These are phyloP conservation scores for Eciton burchellii DNA, from an alignment of 1,140 invertebrate genomes.

Conservation along the genomic window DNA sequence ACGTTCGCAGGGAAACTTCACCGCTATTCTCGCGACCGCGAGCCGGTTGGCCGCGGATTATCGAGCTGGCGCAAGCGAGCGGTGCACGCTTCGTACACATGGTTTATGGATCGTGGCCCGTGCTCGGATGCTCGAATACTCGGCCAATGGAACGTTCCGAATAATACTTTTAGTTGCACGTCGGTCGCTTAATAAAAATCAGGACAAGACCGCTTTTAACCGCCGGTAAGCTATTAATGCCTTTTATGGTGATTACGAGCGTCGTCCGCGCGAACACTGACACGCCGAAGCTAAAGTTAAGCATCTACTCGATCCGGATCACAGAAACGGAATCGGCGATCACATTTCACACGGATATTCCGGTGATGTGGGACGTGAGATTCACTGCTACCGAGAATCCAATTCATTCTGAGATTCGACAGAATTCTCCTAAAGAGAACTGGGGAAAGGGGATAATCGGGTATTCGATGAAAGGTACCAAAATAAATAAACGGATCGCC, in stretches of 20 bases:
- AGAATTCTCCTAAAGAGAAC: too few species aligned
- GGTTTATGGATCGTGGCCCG: slow-evolving; percentile 81
- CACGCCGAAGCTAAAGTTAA: background rate
- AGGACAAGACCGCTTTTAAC: slow-evolving; percentile 42
- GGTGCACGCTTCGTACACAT: slow-evolving; percentile 75
- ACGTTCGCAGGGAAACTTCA: slow-evolving; percentile 20
- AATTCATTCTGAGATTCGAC: background rate
- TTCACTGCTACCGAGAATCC: too few species aligned
- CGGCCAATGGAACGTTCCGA: slow-evolving; percentile 84
- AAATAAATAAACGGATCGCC: too few species aligned
- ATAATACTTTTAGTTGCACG: slow-evolving; percentile 82
- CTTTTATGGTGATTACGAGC: background rate
- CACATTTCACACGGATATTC: background rate
- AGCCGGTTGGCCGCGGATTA: slow-evolving; percentile 70
- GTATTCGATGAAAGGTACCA: too few species aligned
- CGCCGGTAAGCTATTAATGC: background rate
- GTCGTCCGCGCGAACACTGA: background rate
- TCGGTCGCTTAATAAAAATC: slow-evolving; percentile 69
- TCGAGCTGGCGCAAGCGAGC: slow-evolving; percentile 63
- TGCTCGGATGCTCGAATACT: slow-evolving; percentile 79
- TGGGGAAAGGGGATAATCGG: too few species aligned
- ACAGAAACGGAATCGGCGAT: background rate
- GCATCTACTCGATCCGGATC: slow-evolving; percentile 19
- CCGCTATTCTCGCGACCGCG: slow-evolving; percentile 13
- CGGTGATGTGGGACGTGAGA: background rate